Evolutionary conservation across 2,113 vertebrate genomes (phyloP), one percentile per base, ranked within the genome.

Genomic region (Thunnus thynnus): DNA sequence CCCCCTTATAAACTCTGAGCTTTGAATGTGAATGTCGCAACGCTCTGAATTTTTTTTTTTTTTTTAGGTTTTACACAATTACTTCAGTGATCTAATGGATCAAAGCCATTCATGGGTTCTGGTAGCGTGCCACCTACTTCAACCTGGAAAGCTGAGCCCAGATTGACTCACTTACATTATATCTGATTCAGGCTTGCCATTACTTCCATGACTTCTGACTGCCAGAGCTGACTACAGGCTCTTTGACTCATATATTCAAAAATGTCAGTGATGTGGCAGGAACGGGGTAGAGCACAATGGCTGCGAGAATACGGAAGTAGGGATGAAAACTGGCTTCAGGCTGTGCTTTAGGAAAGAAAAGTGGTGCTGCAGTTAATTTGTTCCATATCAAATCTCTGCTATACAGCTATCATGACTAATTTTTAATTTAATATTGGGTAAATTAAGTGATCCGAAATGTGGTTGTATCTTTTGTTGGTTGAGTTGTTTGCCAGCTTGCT

Each of bases 181-280:
- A 57, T 62, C 75, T 66, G 82, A 87, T 80, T 80, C 52, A 25
- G 64, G 50, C 54, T 60, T 66, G 64, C 84, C 74, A 74, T 75
- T 75, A 48, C 63, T 80, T 71, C 80, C 71, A 13, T 58, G 84
- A 52, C 73, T 72, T 82, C 79, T 66, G 50, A 76, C 61, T 60
- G 69, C 12, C 32, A 85, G 50, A 80, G 66, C 52, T 77, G 85
- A 87, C 84, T 66, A 75, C 69, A 54, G 83, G 78, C 81, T 76
- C 63, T 81, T 89, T 88, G 86, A 86, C 46, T 88, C 70, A 56
- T 44, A 57, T 47, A 61, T 82, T 68, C 47, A 60, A 78, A 76
- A 83, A 84, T 88, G 80, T 89, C 84, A 86, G 75, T 9, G 13
- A 17, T 18, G 65, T 78, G 79, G 74, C 78, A 76, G 56, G 68